Evolutionary conservation across 2,888 invertebrate genomes (phyloP), one percentile per base, ranked within the genome.

Genomic region (Synergus japonicus): DNA sequence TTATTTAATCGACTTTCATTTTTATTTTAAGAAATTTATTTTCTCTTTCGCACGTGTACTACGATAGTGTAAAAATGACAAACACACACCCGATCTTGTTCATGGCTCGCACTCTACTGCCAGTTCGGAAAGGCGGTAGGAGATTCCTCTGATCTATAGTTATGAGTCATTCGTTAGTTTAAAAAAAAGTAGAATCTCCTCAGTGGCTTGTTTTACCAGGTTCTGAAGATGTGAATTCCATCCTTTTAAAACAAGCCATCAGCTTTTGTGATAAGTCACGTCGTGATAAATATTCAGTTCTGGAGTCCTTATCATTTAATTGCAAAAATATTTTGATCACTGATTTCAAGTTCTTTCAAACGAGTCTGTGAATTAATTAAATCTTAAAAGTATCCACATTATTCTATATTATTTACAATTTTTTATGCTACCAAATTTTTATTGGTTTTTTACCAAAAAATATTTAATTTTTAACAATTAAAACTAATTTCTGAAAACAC

Each of bases 51-150:
- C 13, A 29, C 18, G 67, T 67, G 67, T 29, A 18, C 12, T 46
- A 46, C 1, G 67, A 9, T 18, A 7, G 12, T 43, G 22, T 18
- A 12, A 29, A 67, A 46, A 5, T 67, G 46, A 67, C 13, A 67
- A 41, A 22, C 76, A 76, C 76, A 79, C 84, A 79, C 83, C 85
- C 83, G 83, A 82, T 78, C 86, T 78, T 79, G 67, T 76, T 81
- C 79, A 82, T 84, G 86, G 85, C 84, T 80, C 85, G 83, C 85
- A 84, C 81, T 81, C 81, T 85, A 89, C 89, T 89, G 87, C 86
- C 84, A 85, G 22, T 63, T 60, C 22, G 29, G 29, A 63, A 63
- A 63, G 63, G 29, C 66, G 9, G 43, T 43, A 66, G 66, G 66
- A 43, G 66, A 66, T 66, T 66, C 66, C 41, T 66, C 43, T 66